These are phyloP conservation scores for Tachina lurida DNA, from an alignment of 2,888 invertebrate species.

Conservation along the genomic window DNA sequence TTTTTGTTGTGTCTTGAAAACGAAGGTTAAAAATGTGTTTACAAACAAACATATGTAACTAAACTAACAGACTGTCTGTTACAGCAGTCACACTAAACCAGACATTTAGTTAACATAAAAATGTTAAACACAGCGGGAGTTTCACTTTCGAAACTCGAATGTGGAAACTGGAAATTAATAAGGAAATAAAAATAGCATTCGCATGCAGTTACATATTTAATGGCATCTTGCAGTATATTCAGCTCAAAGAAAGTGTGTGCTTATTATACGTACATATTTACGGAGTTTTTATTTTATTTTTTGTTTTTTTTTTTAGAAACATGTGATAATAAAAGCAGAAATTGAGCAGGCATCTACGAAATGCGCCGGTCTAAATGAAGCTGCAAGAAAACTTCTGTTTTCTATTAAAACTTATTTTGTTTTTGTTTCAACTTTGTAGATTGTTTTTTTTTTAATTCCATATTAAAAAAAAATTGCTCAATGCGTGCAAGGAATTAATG, in stretches of 20 bases:
- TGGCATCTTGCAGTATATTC: slow-evolving; percentile 23
- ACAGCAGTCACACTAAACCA: neutral
- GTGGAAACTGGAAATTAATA: slow-evolving; percentile 48
- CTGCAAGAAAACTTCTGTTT: slow-evolving; percentile 45
- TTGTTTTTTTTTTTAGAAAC: neutral
- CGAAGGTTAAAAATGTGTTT: slow-evolving; percentile 58
- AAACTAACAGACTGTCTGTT: slow-evolving; percentile 11
- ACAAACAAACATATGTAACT: slow-evolving; percentile 28
- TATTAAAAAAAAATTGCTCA: slow-evolving; percentile 17
- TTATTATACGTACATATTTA: neutral
- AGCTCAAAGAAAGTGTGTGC: slow-evolving; percentile 20
- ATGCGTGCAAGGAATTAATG: neutral
- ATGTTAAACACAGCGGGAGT: slow-evolving; percentile 56
- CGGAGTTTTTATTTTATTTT: neutral
- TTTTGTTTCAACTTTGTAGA: neutral
- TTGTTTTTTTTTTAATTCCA: neutral
- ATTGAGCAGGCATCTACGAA: slow-evolving; percentile 28
- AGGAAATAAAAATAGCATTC: neutral
- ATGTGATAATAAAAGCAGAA: slow-evolving; percentile 11
- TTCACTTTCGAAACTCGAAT: slow-evolving; percentile 67
- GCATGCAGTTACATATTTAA: neutral
- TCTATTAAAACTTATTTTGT: too few species aligned
- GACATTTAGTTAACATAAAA: slow-evolving; percentile 12
- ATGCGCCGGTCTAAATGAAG: slow-evolving; percentile 63
- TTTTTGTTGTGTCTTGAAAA: slow-evolving; percentile 22